Base-by-base conservation (phyloP, 2,888 invertebrate species). In the Keiferia lycopersicella region DNA sequence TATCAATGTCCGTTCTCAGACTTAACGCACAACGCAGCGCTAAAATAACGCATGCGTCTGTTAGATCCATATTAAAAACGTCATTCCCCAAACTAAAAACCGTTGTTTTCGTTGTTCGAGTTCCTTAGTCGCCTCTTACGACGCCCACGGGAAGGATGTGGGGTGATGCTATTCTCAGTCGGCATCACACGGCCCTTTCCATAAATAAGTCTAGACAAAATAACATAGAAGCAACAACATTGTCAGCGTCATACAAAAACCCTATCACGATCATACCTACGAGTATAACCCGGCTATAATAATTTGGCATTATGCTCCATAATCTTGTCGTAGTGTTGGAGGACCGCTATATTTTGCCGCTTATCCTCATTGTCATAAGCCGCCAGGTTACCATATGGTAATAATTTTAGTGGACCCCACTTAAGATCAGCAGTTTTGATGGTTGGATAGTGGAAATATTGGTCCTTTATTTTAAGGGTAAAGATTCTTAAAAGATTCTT, bases 331-430 rank as follows among this genome's bases (percentile, higher is more conserved):
- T 66, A 70, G 73, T 71, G 71, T 68, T 68, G 63, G 68, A 64
- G 63, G 67, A 67, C 74, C 72, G 68, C 73, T 72, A 76, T 81
- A 82, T 78, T 76, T 80, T 70, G 71, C 69, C 69, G 76, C 76
- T 83, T 81, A 83, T 82, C 81, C 80, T 69, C 67, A 69, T 66
- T 72, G 78, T 80, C 79, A 78, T 79, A 81, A 78, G 75, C 75
- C 74, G 74, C 78, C 81, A 82, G 80, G 79, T 82, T 79, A 75
- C 74, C 76, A 72, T 82, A 81, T 76, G 79, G 77, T 81, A 74
- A 81, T 83, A 80, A 84, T 80, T 86, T 84, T 81, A 86, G 75
- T 78, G 78, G 78, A 86, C 81, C 79, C 81, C 75, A 71, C 76
- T 83, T 80, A 78, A 75, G 70, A 77, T 75, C 34, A 66, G 67